Percentiles rank a stretch among this genome's conserved stretches.
Evolutionary conservation across 2,888 invertebrate genomes (phyloP).

Genomic region (Acheta domesticus): DNA sequence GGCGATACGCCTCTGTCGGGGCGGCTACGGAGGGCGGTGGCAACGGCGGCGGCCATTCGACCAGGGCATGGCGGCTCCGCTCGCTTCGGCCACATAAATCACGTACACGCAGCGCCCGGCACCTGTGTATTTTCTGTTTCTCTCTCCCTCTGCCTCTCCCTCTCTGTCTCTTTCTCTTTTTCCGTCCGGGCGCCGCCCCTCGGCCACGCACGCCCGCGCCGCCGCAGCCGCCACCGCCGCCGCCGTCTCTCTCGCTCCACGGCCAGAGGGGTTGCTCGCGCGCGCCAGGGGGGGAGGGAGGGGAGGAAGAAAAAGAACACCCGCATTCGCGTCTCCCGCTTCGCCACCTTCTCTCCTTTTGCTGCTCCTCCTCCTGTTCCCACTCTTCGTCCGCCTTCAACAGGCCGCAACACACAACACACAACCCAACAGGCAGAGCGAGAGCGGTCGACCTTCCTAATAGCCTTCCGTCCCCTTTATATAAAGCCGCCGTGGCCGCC

Average conservation of each 20-base stretch:
- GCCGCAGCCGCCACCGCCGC: too few species aligned
- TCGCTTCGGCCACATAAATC: slow-evolving; percentile 3
- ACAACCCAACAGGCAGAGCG: background rate
- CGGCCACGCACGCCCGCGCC: too few species aligned
- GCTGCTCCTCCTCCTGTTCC: background rate
- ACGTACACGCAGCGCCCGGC: background rate
- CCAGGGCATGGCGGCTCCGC: background rate
- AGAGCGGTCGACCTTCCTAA: slow-evolving; percentile 7
- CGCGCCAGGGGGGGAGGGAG: background rate
- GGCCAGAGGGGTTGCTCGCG: background rate
- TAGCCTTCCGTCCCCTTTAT: slow-evolving; percentile 7
- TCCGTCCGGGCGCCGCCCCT: background rate
- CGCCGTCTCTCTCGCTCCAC: too few species aligned
- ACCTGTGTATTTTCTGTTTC: background rate
- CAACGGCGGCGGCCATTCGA: background rate
- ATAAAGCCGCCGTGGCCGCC: background rate
- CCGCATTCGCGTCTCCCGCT: background rate
- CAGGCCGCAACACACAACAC: slow-evolving; percentile 4
- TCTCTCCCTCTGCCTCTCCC: background rate
- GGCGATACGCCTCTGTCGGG: too few species aligned
- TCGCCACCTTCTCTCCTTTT: too few species aligned
- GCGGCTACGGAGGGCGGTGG: too few species aligned
- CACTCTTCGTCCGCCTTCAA: background rate
- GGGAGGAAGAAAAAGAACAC: background rate
- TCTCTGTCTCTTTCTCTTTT: background rate